A percentile compares a stretch with the other conserved stretches of the same genome.
phyloP scores from a whole-genome alignment of 2,113 vertebrate species.

The Phylloscopus trochilus region DNA sequence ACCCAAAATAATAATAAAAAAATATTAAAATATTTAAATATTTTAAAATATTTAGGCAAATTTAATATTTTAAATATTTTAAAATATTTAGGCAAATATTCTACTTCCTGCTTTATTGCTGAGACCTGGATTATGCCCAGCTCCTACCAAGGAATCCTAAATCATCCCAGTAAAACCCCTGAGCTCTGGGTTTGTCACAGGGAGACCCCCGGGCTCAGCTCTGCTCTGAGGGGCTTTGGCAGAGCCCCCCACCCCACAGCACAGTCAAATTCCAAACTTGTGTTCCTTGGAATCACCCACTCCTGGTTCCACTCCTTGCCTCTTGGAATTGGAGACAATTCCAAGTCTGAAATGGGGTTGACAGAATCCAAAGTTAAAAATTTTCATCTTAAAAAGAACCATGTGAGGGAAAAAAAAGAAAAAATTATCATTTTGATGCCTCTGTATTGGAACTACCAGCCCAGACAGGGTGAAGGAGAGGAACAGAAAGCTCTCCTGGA shows the following conservation, averaged over 20 bases:
- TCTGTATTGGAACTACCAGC: background rate
- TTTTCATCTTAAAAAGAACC: background rate
- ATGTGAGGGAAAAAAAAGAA: rapidly evolving
- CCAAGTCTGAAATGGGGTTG: background rate
- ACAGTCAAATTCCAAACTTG: slow-evolving; percentile 51
- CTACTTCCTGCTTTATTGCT: background rate
- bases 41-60: no score
- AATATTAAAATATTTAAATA: no score
- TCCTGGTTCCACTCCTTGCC: slow-evolving; percentile 27
- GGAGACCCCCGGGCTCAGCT: background rate
- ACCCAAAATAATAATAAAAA: background rate
- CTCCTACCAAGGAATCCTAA: background rate
- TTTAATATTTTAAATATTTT: no score
- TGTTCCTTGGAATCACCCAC: slow-evolving; percentile 37
- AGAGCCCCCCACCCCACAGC: background rate
- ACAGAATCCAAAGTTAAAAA: background rate
- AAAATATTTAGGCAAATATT: background rate
- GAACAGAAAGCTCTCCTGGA: background rate
- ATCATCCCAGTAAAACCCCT: background rate
- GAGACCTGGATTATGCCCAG: background rate
- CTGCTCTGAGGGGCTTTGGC: background rate
- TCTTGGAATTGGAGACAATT: background rate
- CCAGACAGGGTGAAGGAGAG: background rate
- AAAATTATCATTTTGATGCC: background rate
- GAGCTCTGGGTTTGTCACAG: background rate